Percentiles rank a stretch among this genome's conserved stretches.
Conservation (phyloP, 2,113 vertebrate genomes). For the Lucifuga dentata region DNA sequence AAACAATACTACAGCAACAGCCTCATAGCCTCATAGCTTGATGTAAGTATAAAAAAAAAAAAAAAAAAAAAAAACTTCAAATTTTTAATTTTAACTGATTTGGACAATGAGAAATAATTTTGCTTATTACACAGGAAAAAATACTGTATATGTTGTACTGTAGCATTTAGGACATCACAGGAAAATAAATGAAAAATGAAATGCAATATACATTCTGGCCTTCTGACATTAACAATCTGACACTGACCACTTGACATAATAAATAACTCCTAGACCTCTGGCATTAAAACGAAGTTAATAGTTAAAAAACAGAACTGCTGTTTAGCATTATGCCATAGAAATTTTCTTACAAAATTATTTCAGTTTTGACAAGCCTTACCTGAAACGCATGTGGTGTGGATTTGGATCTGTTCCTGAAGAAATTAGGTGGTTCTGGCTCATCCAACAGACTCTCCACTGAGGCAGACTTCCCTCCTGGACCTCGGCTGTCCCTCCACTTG, state of each 20-base stretch:
- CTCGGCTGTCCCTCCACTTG: constrained; percentile 61
- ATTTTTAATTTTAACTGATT: not conserved
- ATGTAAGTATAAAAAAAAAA: too few species aligned
- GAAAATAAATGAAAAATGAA: too few species aligned
- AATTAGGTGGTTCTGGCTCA: constrained; percentile 51
- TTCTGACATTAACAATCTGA: too few species aligned
- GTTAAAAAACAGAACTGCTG: not conserved
- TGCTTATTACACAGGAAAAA: too few species aligned
- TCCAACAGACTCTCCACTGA: constrained; percentile 76
- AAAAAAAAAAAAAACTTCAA: too few species aligned
- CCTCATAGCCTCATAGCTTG: not conserved
- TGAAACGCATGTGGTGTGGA: constrained; percentile 74
- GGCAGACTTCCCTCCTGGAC: constrained; percentile 54
- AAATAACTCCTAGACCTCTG: not conserved
- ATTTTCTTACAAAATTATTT: not conserved
- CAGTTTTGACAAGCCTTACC: constrained; percentile 71
- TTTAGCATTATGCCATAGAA: too few species aligned
- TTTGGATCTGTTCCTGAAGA: constrained; percentile 70
- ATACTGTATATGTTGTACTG: too few species aligned
- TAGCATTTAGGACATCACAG: too few species aligned
- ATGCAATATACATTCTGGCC: too few species aligned
- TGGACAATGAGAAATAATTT: too few species aligned
- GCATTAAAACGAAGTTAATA: not conserved
- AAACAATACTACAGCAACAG: not conserved
- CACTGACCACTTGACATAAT: too few species aligned